Base-by-base conservation (phyloP, 1,140 invertebrate species). In the Aphaenogaster ashmeadi region DNA sequence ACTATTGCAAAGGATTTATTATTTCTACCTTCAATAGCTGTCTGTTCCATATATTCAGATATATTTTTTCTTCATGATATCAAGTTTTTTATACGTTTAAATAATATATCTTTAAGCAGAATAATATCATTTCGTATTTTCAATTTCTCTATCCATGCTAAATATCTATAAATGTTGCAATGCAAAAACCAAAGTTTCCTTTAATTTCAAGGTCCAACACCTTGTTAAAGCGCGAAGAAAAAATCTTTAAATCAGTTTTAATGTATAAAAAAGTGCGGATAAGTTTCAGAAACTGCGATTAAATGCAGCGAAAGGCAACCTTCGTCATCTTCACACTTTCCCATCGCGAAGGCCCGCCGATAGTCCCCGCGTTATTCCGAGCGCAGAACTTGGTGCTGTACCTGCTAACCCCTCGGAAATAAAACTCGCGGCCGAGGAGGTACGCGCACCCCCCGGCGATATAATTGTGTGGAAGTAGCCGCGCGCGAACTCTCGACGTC, bases 381-480 rank as follows among this genome's bases (percentile, higher is more conserved):
- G 27, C 80, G 54, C 41, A 36, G 33, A 62, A 74, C 80, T 62
- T 18, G 69, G 71, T 21, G 79, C 52, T 44, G 79, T 81, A 81
- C 50, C 66, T 75, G 69, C 69, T 50, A 62, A 84, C 69, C n/a
- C 47, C 18, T 78, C 47, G 74, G 36, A 80, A 79, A 79, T 86
- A 86, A 79, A 86, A 86, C 52, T 86, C 60, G 75, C 71, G 72
- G 36, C n/a, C 33, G 58, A 56, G 50, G 54, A 67, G 81, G 33
- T 77, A 74, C 80, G 69, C 54, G 71, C 66, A 69, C 69, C 69
- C 41, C 54, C 69, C 69, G 69, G 80, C 54, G 54, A 84, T 84
- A 84, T 84, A 84, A 84, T 75, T 84, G 80, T 74, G 9, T 84
- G 54, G 80, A 84, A 74, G 80, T 84, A 84, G 80, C 80, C 71